Evolutionary conservation across 2,113 vertebrate genomes (phyloP).

Genomic region (Eulemur rufifrons): DNA sequence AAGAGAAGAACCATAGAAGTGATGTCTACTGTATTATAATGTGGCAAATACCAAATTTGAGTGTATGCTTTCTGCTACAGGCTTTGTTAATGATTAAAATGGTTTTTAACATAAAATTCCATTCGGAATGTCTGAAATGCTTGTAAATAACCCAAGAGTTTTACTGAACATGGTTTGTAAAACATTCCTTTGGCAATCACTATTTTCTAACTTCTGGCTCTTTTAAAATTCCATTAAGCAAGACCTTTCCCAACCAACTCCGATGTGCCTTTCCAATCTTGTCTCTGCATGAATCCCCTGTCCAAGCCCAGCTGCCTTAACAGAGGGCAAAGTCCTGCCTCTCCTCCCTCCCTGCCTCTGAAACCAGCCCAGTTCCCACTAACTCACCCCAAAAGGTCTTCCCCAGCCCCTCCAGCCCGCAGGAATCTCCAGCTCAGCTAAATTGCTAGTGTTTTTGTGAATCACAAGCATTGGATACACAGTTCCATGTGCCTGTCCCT

Average conservation of each 20-base stretch:
- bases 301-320: background rate
- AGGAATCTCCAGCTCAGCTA: background rate
- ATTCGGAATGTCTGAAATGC: background rate
- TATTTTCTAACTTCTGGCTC: background rate
- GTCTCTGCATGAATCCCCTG: background rate
- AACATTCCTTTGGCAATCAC: background rate
- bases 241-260: background rate
- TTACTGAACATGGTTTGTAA: background rate
- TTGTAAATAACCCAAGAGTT: background rate
- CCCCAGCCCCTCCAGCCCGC: background rate
- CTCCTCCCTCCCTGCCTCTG: background rate
- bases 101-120: background rate
- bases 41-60: background rate
- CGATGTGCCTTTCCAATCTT: background rate
- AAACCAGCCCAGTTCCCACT: background rate
- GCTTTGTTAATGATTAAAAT: conserved; percentile 22
- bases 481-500: background rate
- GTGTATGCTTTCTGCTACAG: background rate
- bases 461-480: background rate
- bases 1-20: background rate
- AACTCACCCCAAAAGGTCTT: background rate
- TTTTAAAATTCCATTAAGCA: background rate
- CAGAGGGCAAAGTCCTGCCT: background rate
- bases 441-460: background rate
- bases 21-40: background rate